These are phyloP conservation scores for Hephaestus fuliginosus DNA, from an alignment of 2,797 vertebrate species.

Conservation along the genomic window DNA sequence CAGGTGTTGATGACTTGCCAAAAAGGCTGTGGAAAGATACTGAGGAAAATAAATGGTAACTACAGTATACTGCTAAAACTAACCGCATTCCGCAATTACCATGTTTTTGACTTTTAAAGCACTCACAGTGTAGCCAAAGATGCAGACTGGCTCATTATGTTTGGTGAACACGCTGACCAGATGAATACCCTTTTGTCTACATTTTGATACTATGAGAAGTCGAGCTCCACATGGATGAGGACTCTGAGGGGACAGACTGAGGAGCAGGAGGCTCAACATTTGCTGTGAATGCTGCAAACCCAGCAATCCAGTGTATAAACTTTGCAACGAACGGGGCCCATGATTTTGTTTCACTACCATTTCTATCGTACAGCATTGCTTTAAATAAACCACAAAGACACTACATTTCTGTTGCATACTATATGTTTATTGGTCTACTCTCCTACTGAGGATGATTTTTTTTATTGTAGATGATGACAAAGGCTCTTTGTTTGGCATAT, in stretches of 20 bases:
- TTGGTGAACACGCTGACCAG: conserved; percentile 65
- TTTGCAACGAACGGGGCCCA: neutral
- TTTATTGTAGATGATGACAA: conserved; percentile 11
- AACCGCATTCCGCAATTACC: conserved; percentile 28
- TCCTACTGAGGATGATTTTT: conserved; percentile 22
- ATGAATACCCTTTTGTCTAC: conserved; percentile 64
- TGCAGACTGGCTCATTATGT: conserved; percentile 54
- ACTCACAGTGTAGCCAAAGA: conserved; percentile 52
- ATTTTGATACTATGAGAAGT: conserved; percentile 55
- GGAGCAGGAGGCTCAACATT: conserved; percentile 43
- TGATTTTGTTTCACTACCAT: neutral
- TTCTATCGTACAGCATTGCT: conserved; percentile 10
- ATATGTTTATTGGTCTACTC: conserved; percentile 41
- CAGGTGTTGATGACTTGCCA: conserved; percentile 75
- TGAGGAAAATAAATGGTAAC: conserved; percentile 39
- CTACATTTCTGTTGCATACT: neutral
- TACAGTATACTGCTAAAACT: conserved; percentile 14
- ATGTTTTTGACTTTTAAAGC: conserved; percentile 56
- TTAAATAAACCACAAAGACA: conserved; percentile 8
- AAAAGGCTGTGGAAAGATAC: conserved; percentile 43
- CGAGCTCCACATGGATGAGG: conserved; percentile 49
- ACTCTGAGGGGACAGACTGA: conserved; percentile 45
- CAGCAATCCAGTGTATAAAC: conserved; percentile 13
- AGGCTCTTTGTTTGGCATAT: conserved; percentile 1
- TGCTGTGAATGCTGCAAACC: conserved; percentile 23